Evolutionary conservation across 1,140 invertebrate species (phyloP).

Genomic region (Paracyclopina nana): DNA sequence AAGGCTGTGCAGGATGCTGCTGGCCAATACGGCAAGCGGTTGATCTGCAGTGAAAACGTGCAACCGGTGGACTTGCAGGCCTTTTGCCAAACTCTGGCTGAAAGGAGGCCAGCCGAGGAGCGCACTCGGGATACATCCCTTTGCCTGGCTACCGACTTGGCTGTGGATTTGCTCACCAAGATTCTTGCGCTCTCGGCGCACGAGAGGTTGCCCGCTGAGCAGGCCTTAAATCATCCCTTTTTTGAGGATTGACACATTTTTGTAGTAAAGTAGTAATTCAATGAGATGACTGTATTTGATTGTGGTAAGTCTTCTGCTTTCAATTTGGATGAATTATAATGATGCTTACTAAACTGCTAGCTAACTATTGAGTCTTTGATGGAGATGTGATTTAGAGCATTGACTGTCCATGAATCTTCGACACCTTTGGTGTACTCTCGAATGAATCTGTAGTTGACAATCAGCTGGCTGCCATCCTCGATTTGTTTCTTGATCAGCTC

Average conservation of each 20-base stretch:
- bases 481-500: background rate
- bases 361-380: too few relatives aligned
- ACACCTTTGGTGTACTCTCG: conserved; percentile 1
- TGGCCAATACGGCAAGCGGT: conserved; percentile 38
- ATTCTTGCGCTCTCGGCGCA: background rate
- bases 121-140: background rate
- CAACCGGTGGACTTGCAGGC: background rate
- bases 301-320: too few relatives aligned
- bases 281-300: too few relatives aligned
- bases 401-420: background rate
- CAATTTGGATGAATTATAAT: too few relatives aligned
- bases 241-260: too few relatives aligned
- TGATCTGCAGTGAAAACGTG: background rate
- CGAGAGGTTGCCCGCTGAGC: conserved; percentile 1
- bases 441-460: background rate
- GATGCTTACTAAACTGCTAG: too few relatives aligned
- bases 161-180: background rate
- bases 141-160: background rate
- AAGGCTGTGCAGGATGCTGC: conserved; percentile 44
- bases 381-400: background rate
- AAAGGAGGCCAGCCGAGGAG: background rate
- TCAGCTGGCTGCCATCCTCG: background rate
- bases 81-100: background rate
- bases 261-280: too few relatives aligned
- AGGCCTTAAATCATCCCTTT: conserved; percentile 4